Conservation (phyloP, 2,113 vertebrate genomes). For the Macquaria australasica region DNA sequence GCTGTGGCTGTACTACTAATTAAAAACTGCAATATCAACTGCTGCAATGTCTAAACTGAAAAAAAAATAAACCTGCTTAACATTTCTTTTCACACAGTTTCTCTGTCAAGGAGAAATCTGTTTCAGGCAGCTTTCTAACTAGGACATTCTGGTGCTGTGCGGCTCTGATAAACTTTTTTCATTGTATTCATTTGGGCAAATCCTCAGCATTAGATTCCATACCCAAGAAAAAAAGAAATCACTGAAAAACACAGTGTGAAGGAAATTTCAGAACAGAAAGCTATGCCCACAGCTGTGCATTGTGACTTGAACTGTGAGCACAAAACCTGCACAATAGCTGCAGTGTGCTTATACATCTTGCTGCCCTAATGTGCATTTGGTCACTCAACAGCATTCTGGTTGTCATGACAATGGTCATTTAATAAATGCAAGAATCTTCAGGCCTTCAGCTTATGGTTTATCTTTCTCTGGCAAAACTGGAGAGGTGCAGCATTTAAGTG, state of each 20-base stretch:
- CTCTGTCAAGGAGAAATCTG: slow-evolving; percentile 15
- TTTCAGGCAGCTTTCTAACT: slow-evolving; percentile 40
- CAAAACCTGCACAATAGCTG: slow-evolving; percentile 9
- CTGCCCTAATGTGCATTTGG: not conserved
- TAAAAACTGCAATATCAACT: slow-evolving; percentile 7
- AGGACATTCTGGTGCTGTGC: slow-evolving; percentile 32
- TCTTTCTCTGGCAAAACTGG: not conserved
- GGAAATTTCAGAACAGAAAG: not conserved
- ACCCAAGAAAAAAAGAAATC: slow-evolving; percentile 6
- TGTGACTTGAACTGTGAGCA: slow-evolving; percentile 5
- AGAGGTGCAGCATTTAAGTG: not conserved
- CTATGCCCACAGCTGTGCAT: not conserved
- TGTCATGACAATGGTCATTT: not conserved
- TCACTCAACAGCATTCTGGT: not conserved
- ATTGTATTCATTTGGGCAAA: slow-evolving; percentile 42
- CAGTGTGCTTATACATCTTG: not conserved
- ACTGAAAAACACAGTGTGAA: slow-evolving; percentile 22
- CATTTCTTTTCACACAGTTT: not conserved
- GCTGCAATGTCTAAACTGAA: slow-evolving; percentile 4
- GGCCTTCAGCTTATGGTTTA: not conserved
- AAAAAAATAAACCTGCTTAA: not conserved
- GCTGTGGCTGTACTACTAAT: not conserved
- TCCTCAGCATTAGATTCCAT: slow-evolving; percentile 31
- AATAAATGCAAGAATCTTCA: not conserved
- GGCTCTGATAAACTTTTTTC: slow-evolving; percentile 47